Base-by-base conservation (phyloP, 2,113 vertebrate genomes). In the Lampris megalopsis region DNA sequence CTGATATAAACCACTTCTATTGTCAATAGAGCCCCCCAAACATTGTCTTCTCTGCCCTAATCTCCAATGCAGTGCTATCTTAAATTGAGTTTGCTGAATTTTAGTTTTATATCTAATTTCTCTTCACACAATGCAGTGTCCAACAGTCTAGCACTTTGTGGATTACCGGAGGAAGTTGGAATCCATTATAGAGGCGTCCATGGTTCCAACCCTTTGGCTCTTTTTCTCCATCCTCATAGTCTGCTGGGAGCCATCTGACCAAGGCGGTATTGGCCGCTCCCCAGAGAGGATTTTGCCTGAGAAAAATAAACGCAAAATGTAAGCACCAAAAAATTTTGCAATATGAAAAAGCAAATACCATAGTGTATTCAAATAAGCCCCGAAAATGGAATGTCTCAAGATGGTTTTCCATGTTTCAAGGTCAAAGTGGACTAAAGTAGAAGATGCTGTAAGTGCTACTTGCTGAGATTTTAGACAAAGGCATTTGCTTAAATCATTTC, bases 151-250 rank as follows among this genome's bases (percentile, higher is more conserved):
- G 59, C 45, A 58, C 77, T 81, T 64, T 66, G 72, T 63, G 72
- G 75, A 82, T 95, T 88, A 99, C 98, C 90, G 56, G 87, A 10
- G 98, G 98, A 74, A 99, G 95, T 6, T 87, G 94, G 77, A 95
- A 94, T 82, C 96, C 96, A 0, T 92, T 94, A 91, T 99, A 89
- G 9, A 24, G 82, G 72, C 86, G 54, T n/a, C 81, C 86, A 13
- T 78, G 79, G 91, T 97, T 96, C 97, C 97, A 99, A 75, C 98
- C 98, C 85, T 93, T 95, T 61, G 98, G 97, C 10, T 99, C 94
- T 9, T 93, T 95, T 84, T 96, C 56, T 68, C 92, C 95, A 1
- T 99, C 98, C 82, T 99, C 98, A 0, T 99, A 99, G 79, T 89
- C 80, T 9, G 97, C 94, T 61, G 97, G 95, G 72, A 99, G 97